phyloP scores from a whole-genome alignment of 2,888 invertebrate genomes.

The Perizoma flavofasciatum region DNA sequence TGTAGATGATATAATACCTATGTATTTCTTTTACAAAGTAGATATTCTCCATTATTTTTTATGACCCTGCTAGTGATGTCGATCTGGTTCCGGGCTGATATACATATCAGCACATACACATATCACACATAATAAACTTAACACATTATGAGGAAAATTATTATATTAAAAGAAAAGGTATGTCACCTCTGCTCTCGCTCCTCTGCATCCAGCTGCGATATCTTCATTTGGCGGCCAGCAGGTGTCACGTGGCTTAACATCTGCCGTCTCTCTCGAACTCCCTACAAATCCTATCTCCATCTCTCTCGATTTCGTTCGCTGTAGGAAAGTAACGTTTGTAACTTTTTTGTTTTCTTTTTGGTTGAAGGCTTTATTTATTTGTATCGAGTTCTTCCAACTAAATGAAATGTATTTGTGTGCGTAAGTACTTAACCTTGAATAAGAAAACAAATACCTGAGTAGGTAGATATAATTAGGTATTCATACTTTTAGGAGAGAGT shows the following conservation, averaged over 20 bases:
- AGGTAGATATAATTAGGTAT: neutral
- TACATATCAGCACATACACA: too few species aligned
- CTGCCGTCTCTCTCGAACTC: conserved; percentile 51
- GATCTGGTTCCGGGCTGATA: too few species aligned
- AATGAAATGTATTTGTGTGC: conserved; percentile 57
- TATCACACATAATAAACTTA: too few species aligned
- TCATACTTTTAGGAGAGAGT: neutral
- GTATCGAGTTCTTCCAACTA: conserved; percentile 63
- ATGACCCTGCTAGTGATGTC: too few species aligned
- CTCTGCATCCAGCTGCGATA: conserved; percentile 81
- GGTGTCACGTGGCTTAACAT: conserved; percentile 75
- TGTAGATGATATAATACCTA: too few species aligned
- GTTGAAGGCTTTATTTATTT: conserved; percentile 76
- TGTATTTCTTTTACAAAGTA: too few species aligned
- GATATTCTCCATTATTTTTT: too few species aligned
- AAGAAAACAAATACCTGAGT: conserved; percentile 22
- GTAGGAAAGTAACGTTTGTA: conserved; percentile 67
- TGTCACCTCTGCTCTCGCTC: conserved; percentile 54
- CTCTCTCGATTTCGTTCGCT: conserved; percentile 65
- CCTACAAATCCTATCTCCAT: conserved; percentile 38
- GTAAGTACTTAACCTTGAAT: conserved; percentile 33
- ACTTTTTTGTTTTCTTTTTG: conserved; percentile 59
- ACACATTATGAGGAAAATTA: neutral
- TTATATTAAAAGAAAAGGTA: conserved; percentile 46
- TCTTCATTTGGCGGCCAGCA: conserved; percentile 83